Evolutionary conservation across 64 coral and sea anemone species (phyloP).

Genomic region (Montipora foliosa): DNA sequence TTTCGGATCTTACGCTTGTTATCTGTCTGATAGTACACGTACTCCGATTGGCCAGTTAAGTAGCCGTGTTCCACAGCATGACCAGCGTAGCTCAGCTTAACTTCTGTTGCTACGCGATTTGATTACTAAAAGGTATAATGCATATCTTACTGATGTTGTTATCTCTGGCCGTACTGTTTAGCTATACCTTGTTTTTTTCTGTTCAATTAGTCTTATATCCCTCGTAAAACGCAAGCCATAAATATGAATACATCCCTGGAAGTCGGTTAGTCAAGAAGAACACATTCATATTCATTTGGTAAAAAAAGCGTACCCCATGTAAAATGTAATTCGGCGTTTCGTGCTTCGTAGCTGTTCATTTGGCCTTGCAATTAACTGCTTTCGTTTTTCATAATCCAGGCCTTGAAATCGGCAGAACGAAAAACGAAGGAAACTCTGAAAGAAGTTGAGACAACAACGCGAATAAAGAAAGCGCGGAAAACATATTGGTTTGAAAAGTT

Average conservation of each 20-base stretch:
- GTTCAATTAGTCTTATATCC: too few species aligned
- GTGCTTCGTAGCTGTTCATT: neutral
- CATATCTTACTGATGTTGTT: neutral
- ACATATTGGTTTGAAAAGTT: conserved; percentile 99
- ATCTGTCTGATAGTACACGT: too few species aligned
- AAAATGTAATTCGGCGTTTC: neutral
- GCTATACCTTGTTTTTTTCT: too few species aligned
- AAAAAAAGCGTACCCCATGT: neutral
- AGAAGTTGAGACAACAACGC: conserved; percentile 96
- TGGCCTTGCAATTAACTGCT: neutral
- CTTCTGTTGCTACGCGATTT: neutral
- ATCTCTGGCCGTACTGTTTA: neutral
- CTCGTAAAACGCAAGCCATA: too few species aligned
- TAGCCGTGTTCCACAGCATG: too few species aligned
- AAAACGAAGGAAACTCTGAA: conserved; percentile 96
- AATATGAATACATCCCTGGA: too few species aligned
- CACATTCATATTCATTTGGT: too few species aligned
- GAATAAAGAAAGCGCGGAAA: conserved; percentile 96
- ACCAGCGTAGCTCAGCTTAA: too few species aligned
- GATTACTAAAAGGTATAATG: neutral
- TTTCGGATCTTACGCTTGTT: too few species aligned
- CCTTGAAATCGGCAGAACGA: conserved; percentile 94
- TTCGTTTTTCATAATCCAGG: conserved; percentile 44
- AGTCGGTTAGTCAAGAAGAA: too few species aligned
- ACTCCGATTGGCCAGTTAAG: too few species aligned